Evolutionary conservation across 2,888 invertebrate species (phyloP).

Genomic region (Anodontia alba): DNA sequence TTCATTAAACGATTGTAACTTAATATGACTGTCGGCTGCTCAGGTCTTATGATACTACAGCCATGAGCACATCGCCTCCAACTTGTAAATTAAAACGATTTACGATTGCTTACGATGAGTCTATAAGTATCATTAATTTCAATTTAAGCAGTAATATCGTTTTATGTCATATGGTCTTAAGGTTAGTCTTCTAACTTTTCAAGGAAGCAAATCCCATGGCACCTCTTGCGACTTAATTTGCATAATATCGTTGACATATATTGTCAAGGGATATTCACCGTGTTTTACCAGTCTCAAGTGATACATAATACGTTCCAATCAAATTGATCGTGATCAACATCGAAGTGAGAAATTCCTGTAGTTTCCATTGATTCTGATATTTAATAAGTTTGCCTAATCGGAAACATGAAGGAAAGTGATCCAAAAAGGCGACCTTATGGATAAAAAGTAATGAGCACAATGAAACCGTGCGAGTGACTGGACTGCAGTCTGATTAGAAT

Average conservation of each 20-base stretch:
- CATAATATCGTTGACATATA: background rate
- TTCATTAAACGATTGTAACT: too few relatives aligned
- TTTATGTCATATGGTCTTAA: background rate
- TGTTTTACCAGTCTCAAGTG: background rate
- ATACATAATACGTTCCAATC: background rate
- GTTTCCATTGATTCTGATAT: too few relatives aligned
- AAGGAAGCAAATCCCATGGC: background rate
- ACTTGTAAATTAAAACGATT: background rate
- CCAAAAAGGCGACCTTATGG: too few relatives aligned
- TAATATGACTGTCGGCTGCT: background rate
- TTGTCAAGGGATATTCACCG: background rate
- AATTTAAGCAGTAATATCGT: background rate
- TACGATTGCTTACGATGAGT: background rate
- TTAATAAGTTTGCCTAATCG: too few relatives aligned
- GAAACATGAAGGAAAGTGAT: too few relatives aligned
- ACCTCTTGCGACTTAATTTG: background rate
- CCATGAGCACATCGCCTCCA: background rate
- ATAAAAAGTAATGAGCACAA: too few relatives aligned
- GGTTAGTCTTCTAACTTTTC: background rate
- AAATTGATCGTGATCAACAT: too few relatives aligned
- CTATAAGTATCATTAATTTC: constrained; percentile 6
- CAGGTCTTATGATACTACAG: background rate
- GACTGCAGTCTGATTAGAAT: too few relatives aligned
- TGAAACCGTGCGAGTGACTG: too few relatives aligned
- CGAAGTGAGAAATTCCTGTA: too few relatives aligned